These are phyloP conservation scores for Amazona finschi DNA, from an alignment of 2,797 vertebrate genomes.

Conservation along the genomic window DNA sequence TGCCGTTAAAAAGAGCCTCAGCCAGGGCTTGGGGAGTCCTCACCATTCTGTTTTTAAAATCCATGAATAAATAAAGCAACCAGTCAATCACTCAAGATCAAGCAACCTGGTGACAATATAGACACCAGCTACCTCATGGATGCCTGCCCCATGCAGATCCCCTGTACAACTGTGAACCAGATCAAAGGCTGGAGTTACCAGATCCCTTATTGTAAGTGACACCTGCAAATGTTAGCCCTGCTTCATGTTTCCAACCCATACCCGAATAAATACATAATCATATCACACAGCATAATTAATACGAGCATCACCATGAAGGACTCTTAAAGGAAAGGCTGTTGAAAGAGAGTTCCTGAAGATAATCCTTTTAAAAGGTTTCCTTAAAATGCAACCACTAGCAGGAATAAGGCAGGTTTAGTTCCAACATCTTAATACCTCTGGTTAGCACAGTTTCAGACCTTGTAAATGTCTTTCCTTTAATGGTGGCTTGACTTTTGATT, in stretches of 20 bases:
- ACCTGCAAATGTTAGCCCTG: not conserved
- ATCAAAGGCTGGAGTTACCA: not conserved
- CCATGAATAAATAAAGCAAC: not conserved
- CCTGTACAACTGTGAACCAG: accelerated
- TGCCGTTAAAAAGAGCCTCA: not conserved
- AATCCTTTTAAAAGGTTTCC: constrained; percentile 32
- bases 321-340: constrained; percentile 40
- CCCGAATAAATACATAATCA: constrained; percentile 35
- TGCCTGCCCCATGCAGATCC: not conserved
- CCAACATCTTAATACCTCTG: constrained; percentile 26
- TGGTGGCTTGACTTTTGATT: constrained; percentile 12
- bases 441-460: not conserved
- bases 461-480: not conserved
- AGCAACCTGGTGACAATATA: not conserved
- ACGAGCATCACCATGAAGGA: constrained; percentile 7
- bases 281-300: constrained; percentile 28
- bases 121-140: not conserved
- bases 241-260: not conserved
- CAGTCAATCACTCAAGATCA: not conserved
- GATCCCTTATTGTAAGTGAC: not conserved
- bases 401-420: constrained; percentile 42
- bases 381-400: constrained; percentile 2
- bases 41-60: not conserved
- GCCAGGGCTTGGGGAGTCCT: accelerated
- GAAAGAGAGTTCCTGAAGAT: constrained; percentile 50